phyloP scores from a whole-genome alignment of 2,888 invertebrate species.

The Polydrusus pterygomalis region DNA sequence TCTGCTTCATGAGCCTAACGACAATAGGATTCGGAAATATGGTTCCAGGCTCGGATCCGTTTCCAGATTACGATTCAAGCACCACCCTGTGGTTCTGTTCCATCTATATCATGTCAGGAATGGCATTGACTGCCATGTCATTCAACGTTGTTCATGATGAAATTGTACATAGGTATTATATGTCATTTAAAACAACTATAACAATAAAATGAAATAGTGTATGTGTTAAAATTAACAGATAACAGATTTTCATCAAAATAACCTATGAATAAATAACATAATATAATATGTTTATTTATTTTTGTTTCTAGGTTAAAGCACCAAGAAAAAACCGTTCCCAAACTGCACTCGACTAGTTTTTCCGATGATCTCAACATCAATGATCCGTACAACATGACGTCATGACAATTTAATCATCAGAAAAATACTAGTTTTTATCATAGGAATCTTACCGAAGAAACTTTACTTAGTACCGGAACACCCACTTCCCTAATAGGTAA shows the following conservation, averaged over 20 bases:
- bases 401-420: constrained; percentile 82
- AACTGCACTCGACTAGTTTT: constrained; percentile 71
- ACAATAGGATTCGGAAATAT: constrained; percentile 94
- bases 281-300: too few relatives aligned
- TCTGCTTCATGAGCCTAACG: constrained; percentile 96
- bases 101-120: constrained; percentile 88
- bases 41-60: constrained; percentile 81
- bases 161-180: constrained; percentile 81
- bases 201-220: too few relatives aligned
- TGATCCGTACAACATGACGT: constrained; percentile 81
- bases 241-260: too few relatives aligned
- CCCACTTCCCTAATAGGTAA: constrained; percentile 71
- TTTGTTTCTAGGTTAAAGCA: constrained; percentile 73
- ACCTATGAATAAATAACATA: too few relatives aligned
- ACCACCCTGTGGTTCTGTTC: constrained; percentile 92
- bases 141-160: constrained; percentile 93
- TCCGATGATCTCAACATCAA: constrained; percentile 79
- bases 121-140: constrained; percentile 93
- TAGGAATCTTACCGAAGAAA: constrained; percentile 77
- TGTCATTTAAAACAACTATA: background rate
- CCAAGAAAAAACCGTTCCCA: constrained; percentile 73
- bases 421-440: constrained; percentile 72
- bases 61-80: constrained; percentile 77
- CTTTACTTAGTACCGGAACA: constrained; percentile 75
- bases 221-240: too few relatives aligned